These are phyloP conservation scores for Paedocypris micromegethes DNA, from an alignment of 2,797 vertebrate species.

Conservation along the genomic window DNA sequence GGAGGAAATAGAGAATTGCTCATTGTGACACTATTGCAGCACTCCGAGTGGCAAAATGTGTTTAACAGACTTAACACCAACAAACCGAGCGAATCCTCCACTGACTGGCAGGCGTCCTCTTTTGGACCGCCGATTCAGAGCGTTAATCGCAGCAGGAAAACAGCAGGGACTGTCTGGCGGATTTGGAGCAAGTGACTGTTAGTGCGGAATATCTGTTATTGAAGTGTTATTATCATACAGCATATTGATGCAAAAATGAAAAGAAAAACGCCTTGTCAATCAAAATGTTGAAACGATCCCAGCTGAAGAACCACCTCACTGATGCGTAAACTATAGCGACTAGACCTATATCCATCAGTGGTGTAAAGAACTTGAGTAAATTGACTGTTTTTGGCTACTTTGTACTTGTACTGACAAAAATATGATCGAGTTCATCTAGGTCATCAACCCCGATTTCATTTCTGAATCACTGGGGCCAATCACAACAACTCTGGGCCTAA, in stretches of 20 bases:
- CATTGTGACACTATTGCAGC: neutral
- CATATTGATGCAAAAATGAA: conserved; percentile 6
- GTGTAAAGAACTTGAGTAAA: too few relatives aligned
- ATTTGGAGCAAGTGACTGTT: conserved; percentile 6
- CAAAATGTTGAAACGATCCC: too few relatives aligned
- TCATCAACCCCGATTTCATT: too few relatives aligned
- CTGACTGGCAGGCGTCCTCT: conserved; percentile 5
- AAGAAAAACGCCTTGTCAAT: neutral
- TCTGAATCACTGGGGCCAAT: too few relatives aligned
- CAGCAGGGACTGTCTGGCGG: conserved; percentile 7
- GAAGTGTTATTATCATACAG: conserved; percentile 15
- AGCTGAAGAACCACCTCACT: too few relatives aligned
- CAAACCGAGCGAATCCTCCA: neutral
- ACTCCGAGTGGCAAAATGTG: neutral
- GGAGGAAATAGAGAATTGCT: neutral
- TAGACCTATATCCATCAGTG: too few relatives aligned
- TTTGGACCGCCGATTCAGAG: conserved; percentile 2
- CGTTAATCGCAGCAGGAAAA: conserved; percentile 8
- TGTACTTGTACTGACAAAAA: too few relatives aligned
- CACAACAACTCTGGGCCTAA: too few relatives aligned
- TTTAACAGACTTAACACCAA: conserved; percentile 9
- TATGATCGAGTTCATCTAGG: too few relatives aligned
- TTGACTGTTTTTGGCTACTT: too few relatives aligned
- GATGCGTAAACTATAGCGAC: too few relatives aligned
- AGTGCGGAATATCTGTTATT: conserved; percentile 8